These are phyloP conservation scores for Ptilodon capucinus DNA, from an alignment of 2,888 invertebrate species.

Conservation along the genomic window DNA sequence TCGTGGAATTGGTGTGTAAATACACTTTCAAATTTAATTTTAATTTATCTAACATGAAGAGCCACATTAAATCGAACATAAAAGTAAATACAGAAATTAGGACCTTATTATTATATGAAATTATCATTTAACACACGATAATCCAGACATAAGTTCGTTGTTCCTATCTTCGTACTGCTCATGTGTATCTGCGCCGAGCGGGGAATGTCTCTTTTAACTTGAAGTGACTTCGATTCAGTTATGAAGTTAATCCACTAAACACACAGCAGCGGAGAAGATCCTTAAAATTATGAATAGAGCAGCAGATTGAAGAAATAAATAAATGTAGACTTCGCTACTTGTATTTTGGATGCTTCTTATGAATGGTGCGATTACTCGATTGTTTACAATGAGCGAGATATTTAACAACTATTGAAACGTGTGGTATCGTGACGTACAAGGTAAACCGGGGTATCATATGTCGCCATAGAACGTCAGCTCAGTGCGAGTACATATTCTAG, in stretches of 20 bases:
- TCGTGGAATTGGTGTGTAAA: too few relatives aligned
- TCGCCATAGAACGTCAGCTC: conserved; percentile 24
- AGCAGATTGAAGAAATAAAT: conserved; percentile 23
- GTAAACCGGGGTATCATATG: conserved; percentile 50
- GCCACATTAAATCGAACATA: too few relatives aligned
- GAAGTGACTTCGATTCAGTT: conserved; percentile 22
- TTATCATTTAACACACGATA: too few relatives aligned
- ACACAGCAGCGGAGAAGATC: conserved; percentile 26
- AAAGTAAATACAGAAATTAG: too few relatives aligned
- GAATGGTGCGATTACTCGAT: conserved; percentile 11
- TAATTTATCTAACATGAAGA: too few relatives aligned
- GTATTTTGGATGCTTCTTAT: conserved; percentile 19
- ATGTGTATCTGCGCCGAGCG: too few relatives aligned
- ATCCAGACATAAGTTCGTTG: too few relatives aligned
- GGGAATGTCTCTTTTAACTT: conserved; percentile 9
- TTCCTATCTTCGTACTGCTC: too few relatives aligned
- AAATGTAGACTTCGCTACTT: conserved; percentile 14
- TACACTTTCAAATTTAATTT: too few relatives aligned
- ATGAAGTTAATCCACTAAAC: conserved; percentile 26
- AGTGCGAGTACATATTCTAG: conserved; percentile 43
- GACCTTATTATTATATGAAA: too few relatives aligned
- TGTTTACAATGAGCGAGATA: conserved; percentile 18
- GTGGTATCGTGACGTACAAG: conserved; percentile 40
- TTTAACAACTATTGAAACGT: conserved; percentile 18
- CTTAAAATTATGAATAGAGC: conserved; percentile 28